Base-by-base conservation (phyloP, 2,113 vertebrate genomes). In the Argyrosomus japonicus region DNA sequence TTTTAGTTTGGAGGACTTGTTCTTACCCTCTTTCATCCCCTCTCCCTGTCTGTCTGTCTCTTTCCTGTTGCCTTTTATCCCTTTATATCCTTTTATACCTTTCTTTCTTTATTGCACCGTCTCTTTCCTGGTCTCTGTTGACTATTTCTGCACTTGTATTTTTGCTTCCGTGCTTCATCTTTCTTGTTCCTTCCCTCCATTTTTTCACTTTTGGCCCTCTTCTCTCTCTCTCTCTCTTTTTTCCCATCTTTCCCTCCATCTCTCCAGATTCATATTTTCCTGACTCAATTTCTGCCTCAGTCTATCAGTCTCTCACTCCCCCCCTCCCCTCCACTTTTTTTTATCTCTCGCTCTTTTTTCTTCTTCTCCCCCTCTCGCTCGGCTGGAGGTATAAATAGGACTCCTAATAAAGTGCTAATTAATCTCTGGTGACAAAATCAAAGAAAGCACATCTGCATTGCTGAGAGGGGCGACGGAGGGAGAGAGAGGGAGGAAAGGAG, bases 361-460 rank as follows among this genome's bases (percentile, higher is more conserved):
- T 32, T 32, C 5, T 5, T 32, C 29, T 60, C 10, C 7, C n/a
- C 12, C 40, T 84, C 88, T 82, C 69, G 36, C 36, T 77, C 57
- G 21, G 74, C 80, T 77, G 77, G 85, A 82, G 90, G 90, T 93
- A 92, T 92, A 93, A 92, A 92, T 91, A 91, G 86, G 87, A 64
- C 67, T 88, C 84, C 77, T 92, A 90, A 93, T 92, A 91, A 92
- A 92, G 91, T 86, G 72, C 91, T 94, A 93, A 94, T 94, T 94
- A 94, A 94, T 93, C 93, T 94, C 93, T 84, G 67, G 92, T 82
- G 93, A 92, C 91, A 91, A 90, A 92, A 94, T 94, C 93, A 94
- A 94, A 94, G 92, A 93, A 92, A 92, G 84, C 84, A 89, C 87
- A 94, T 93, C 91, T 93, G 90, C 91, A 92, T 88, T 54, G 86